Conservation (phyloP, 2,888 invertebrate species). For the Drosophila lacicola region DNA sequence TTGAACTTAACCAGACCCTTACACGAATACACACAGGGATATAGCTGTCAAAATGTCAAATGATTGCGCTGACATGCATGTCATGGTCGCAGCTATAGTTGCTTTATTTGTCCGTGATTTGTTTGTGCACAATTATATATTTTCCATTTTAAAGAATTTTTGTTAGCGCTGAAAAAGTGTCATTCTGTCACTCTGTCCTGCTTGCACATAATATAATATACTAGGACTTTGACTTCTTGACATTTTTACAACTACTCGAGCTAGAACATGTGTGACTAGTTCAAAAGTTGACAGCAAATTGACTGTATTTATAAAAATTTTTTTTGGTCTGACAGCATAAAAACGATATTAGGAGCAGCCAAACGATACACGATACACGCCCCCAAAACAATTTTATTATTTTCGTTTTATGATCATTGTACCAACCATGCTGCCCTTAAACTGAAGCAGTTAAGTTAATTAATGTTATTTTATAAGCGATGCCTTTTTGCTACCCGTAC, state of each 20-base stretch:
- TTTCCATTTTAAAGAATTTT: constrained; percentile 27
- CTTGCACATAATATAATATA: constrained; percentile 33
- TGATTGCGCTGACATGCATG: constrained; percentile 71
- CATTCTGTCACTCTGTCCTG: constrained; percentile 49
- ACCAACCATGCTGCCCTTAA: constrained; percentile 22
- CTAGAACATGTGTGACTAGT: constrained; percentile 72
- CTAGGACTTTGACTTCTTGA: constrained; percentile 63
- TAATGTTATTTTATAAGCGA: neutral
- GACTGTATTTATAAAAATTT: constrained; percentile 79
- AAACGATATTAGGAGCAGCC: constrained; percentile 5
- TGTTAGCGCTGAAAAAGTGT: constrained; percentile 57
- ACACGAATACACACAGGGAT: constrained; percentile 21
- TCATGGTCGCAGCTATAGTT: constrained; percentile 35
- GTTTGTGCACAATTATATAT: constrained; percentile 33
- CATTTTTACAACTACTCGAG: constrained; percentile 53
- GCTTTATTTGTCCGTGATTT: constrained; percentile 39
- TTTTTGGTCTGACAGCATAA: constrained; percentile 44
- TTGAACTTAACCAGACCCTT: constrained; percentile 49
- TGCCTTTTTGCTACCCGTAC: no score
- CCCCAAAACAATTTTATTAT: constrained; percentile 66
- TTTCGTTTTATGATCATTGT: constrained; percentile 66
- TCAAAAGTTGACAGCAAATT: constrained; percentile 78
- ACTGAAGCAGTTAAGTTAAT: constrained; percentile 20
- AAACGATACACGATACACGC: constrained; percentile 34
- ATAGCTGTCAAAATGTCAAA: constrained; percentile 76